Conservation (phyloP, 2,888 invertebrate genomes). For the Nyleta sp. region DNA sequence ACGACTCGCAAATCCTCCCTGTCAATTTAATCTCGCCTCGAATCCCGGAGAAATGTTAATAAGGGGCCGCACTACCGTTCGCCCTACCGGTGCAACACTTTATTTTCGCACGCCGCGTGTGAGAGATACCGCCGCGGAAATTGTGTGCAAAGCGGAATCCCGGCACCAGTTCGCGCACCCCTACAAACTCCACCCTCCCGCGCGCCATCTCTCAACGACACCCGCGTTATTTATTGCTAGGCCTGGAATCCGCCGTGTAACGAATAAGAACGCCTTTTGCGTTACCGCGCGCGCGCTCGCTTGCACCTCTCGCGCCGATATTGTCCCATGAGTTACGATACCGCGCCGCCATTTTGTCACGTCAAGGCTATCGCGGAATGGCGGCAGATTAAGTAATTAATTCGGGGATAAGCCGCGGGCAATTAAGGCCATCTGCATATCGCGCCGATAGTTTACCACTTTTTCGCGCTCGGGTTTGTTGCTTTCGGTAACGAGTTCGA, state of each 20-base stretch:
- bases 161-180: constrained; percentile 48
- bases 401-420: constrained; percentile 25
- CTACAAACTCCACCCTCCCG: constrained; percentile 59
- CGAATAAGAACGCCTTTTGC: constrained; percentile 47
- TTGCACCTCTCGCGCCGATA: constrained; percentile 37
- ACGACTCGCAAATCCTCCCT: constrained; percentile 82
- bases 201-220: constrained; percentile 55
- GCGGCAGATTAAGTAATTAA: constrained; percentile 38
- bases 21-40: constrained; percentile 82
- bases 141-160: constrained; percentile 75
- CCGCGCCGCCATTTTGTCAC: constrained; percentile 71
- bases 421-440: constrained; percentile 40
- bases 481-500: too few species aligned
- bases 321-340: constrained; percentile 50
- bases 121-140: constrained; percentile 71
- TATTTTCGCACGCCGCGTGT: constrained; percentile 71
- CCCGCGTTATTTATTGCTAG: constrained; percentile 56
- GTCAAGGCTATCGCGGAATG: constrained; percentile 67
- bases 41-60: constrained; percentile 82
- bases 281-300: constrained; percentile 1
- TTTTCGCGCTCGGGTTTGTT: neutral
- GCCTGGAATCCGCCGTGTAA: constrained; percentile 53
- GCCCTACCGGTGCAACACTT: constrained; percentile 68
- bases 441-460: neutral
- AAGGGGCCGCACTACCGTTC: constrained; percentile 78